These are phyloP conservation scores for Anoncus sp. DNA, from an alignment of 2,888 invertebrate species.

Conservation along the genomic window DNA sequence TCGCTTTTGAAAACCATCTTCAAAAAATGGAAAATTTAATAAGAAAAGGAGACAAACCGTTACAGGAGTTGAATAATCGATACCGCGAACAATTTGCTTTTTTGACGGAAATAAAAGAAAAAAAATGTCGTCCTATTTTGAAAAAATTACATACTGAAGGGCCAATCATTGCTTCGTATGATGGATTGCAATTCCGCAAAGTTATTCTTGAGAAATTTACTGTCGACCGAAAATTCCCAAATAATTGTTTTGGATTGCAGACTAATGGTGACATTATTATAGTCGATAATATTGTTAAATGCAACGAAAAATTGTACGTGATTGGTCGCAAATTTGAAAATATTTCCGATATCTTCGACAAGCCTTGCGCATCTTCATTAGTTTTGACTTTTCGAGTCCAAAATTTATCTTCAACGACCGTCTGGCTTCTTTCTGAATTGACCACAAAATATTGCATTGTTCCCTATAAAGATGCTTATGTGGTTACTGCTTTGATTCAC, in stretches of 20 bases:
- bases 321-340: constrained; percentile 6
- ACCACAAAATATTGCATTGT: constrained; percentile 4
- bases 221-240: not conserved
- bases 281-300: constrained; percentile 10
- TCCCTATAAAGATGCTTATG: not conserved
- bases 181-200: not conserved
- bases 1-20: constrained; percentile 74
- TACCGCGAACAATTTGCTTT: constrained; percentile 21
- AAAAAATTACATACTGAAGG: constrained; percentile 1
- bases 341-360: not conserved
- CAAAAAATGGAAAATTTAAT: constrained; percentile 63
- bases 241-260: constrained; percentile 10
- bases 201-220: constrained; percentile 5
- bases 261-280: not conserved
- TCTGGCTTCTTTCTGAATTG: not conserved
- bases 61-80: constrained; percentile 44
- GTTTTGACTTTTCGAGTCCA: not conserved
- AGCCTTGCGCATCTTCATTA: not conserved
- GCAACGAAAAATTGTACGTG: not conserved
- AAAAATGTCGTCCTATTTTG: not conserved
- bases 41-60: constrained; percentile 44
- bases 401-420: not conserved
- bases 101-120: not conserved
- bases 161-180: not conserved
- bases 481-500: constrained; percentile 7